Evolutionary conservation across 1,140 invertebrate genomes (phyloP).

Genomic region (Thaumetopoea pityocampa): DNA sequence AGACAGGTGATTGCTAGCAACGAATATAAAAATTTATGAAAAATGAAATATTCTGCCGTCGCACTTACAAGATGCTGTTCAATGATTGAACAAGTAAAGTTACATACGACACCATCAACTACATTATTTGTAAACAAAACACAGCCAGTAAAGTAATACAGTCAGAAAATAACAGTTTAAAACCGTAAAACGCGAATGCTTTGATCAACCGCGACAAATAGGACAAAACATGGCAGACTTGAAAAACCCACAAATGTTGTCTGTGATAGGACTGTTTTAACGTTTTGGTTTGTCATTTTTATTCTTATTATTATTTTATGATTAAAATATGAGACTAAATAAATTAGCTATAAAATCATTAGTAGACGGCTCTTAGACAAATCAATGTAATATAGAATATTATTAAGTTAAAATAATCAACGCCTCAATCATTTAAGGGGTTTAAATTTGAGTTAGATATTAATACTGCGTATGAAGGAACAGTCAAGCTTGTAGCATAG

Average conservation of each 20-base stretch:
- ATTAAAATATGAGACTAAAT: no score
- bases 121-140: conserved; percentile 73
- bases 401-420: no score
- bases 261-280: conserved; percentile 62
- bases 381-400: no score
- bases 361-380: no score
- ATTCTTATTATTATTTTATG: no score
- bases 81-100: conserved; percentile 46
- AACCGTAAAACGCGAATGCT: conserved; percentile 67
- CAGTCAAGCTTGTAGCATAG: no score
- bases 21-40: conserved; percentile 65
- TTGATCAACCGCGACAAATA: conserved; percentile 75
- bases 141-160: conserved; percentile 66
- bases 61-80: conserved; percentile 47
- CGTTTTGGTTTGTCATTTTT: conserved; percentile 38
- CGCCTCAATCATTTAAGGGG: no score
- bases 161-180: conserved; percentile 66
- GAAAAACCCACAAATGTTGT: conserved; percentile 67
- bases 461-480: no score
- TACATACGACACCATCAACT: conserved; percentile 53
- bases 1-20: conserved; percentile 48
- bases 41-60: conserved; percentile 63
- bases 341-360: no score
- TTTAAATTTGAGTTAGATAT: no score
- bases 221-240: conserved; percentile 76